These are phyloP conservation scores for Lepidothrix coronata DNA, from an alignment of 2,113 vertebrate genomes.

Conservation along the genomic window DNA sequence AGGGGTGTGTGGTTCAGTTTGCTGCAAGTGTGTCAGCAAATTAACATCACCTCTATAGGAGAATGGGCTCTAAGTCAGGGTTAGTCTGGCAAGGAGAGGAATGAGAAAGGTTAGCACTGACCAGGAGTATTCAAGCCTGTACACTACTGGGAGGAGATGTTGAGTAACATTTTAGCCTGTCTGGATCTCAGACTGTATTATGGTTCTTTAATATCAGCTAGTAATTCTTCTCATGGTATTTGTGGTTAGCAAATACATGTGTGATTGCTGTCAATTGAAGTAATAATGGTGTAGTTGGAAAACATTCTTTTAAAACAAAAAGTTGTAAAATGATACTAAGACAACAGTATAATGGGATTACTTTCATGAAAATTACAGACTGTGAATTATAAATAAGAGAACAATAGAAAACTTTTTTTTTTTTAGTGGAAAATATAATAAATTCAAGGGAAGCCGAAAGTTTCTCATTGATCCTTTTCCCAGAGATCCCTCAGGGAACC, in stretches of 20 bases:
- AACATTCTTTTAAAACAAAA: neutral
- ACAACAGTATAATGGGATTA: neutral
- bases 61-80: neutral
- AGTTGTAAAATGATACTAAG: neutral
- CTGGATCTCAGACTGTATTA: neutral
- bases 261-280: neutral
- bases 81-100: neutral
- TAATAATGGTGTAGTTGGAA: neutral
- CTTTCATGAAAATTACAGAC: neutral
- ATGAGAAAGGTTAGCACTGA: neutral
- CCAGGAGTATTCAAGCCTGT: neutral
- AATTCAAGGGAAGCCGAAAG: neutral
- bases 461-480: neutral
- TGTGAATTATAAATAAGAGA: neutral
- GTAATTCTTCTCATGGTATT: neutral
- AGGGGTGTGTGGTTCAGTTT: neutral
- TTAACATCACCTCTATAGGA: neutral
- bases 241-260: neutral
- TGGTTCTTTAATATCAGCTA: accelerated
- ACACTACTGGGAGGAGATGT: neutral
- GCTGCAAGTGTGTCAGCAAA: neutral
- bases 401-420: neutral
- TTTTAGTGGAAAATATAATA: neutral
- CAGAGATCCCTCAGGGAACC: neutral
- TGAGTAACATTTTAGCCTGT: neutral